Evolutionary conservation across 2,888 invertebrate species (phyloP).

Genomic region (Seira sanloemensis): DNA sequence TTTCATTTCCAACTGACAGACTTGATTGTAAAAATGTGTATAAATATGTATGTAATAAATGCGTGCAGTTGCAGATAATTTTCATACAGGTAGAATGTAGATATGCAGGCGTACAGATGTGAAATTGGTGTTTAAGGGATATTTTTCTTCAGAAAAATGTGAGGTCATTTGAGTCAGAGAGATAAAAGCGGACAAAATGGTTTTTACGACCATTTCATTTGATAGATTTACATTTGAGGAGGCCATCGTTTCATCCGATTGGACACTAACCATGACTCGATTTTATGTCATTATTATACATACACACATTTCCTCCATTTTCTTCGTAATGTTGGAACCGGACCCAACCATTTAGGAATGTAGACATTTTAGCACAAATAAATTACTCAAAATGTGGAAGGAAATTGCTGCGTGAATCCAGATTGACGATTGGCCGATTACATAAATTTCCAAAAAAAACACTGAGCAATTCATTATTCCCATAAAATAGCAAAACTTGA

Average conservation of each 20-base stretch:
- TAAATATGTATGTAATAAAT: no score
- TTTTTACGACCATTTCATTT: constrained; percentile 40
- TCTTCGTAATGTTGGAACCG: neutral
- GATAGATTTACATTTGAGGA: constrained; percentile 64
- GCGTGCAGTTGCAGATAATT: no score
- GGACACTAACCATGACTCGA: constrained; percentile 59
- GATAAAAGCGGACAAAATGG: constrained; percentile 39
- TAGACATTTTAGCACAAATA: neutral
- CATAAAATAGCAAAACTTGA: neutral
- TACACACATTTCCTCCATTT: constrained; percentile 16
- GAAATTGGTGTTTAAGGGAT: no score
- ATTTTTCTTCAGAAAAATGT: no score
- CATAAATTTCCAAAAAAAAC: constrained; percentile 10
- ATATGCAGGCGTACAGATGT: no score
- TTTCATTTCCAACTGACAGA: no score
- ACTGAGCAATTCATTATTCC: neutral
- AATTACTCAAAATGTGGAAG: constrained; percentile 10
- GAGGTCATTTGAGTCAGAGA: constrained; percentile 11
- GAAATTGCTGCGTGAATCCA: constrained; percentile 6
- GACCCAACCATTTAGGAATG: neutral
- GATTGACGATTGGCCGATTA: constrained; percentile 9
- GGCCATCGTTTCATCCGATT: constrained; percentile 51
- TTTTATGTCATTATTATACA: constrained; percentile 37
- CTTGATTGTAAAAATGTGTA: no score
- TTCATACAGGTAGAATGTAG: no score